Conservation (phyloP, 92 coral and sea anemone genomes). For the Isaurus tuberculatus region DNA sequence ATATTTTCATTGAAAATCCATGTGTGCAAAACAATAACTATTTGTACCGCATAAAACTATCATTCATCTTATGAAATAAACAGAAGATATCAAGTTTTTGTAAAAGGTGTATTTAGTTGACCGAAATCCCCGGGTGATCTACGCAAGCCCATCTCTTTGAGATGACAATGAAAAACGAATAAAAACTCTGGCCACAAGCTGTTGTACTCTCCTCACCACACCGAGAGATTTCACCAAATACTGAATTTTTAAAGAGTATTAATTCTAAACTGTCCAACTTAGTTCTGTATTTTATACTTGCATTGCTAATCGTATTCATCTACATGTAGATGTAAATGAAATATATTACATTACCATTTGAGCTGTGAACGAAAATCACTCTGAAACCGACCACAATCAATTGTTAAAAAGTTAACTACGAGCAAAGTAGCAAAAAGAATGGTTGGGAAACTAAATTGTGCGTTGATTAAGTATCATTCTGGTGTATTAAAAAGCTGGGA, state of each 20-base stretch:
- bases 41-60: slow-evolving; percentile 9
- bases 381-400: slow-evolving; percentile 4
- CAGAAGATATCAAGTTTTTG: slow-evolving; percentile 1
- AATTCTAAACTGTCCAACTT: background rate
- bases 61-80: background rate
- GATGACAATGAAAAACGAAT: slow-evolving; percentile 7
- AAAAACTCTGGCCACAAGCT: slow-evolving; percentile 22
- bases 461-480: no score
- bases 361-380: slow-evolving; percentile 26
- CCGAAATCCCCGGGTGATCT: slow-evolving; percentile 20
- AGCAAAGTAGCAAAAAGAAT: background rate
- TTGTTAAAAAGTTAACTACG: background rate
- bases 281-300: background rate
- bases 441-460: no score
- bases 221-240: slow-evolving; percentile 9
- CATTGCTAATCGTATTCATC: slow-evolving; percentile 22
- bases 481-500: no score
- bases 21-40: background rate
- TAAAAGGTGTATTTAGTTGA: slow-evolving; percentile 34
- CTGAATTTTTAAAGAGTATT: slow-evolving; percentile 30
- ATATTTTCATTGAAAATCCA: background rate
- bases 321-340: no score
- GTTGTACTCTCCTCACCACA: background rate
- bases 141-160: slow-evolving; percentile 11
- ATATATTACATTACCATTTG: slow-evolving; percentile 14